Evolutionary conservation across 1,140 invertebrate genomes (phyloP), one percentile per base, ranked within the genome.

Genomic region (Brachystomella parvula): DNA sequence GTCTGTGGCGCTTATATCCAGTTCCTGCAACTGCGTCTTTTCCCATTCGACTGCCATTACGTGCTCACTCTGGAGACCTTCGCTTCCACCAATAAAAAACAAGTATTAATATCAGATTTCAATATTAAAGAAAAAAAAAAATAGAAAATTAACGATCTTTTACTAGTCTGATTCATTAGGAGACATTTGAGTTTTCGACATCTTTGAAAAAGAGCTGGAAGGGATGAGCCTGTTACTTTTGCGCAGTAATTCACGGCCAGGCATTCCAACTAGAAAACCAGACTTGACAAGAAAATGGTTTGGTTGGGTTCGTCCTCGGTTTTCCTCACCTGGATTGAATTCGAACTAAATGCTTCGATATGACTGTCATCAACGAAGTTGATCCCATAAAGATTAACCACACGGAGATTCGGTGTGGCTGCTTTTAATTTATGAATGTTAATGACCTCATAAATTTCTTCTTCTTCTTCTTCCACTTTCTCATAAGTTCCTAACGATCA

Each of bases 361-460:
- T 99, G 96, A 0, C 91, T 93, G 82, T 99, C 97, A 75, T 98
- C 95, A 0, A 98, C 89, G 74, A 99, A 99, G 77, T 94, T 96
- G 63, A 98, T 97, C 0, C 96, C 96, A 76, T 96, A 98, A 26
- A 98, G 78, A 79, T 96, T 97, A 70, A 98, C 95, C 2, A 96
- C 92, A 67, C 92, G 82, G 24, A 98, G 80, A 80, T 98, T 98
- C 0, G 95, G 94, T 0, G 93, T 94, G 0, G 93, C 94, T 17
- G 90, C 92, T 77, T 99, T 99, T 2, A 99, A 80, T 75, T 97
- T 98, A 78, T 98, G 94, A 24, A 99, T 94, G 77, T 99, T 99
- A 71, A 99, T 95, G 0, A 99, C 96, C 81, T 99, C 96, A 78
- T 99, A 99, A 73, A 98, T 95, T 82, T 99, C 96, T 77, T 99